Base-by-base conservation (phyloP, 1,140 invertebrate genomes). In the Sycophaga agraensis region DNA sequence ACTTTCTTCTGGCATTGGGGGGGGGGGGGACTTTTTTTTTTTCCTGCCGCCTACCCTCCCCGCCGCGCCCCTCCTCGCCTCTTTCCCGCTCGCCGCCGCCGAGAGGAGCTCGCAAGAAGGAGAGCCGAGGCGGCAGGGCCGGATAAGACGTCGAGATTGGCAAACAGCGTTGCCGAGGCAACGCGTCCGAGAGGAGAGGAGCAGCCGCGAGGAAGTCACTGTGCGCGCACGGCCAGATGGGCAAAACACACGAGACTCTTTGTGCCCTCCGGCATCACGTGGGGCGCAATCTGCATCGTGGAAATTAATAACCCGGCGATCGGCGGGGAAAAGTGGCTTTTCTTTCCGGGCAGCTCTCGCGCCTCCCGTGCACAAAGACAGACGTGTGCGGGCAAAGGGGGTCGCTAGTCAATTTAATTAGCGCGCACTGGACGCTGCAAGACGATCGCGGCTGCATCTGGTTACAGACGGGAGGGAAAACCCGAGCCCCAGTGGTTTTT, bases 251-350 rank as follows among this genome's bases (percentile, higher is more conserved):
- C 43, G 42, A 19, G 17, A 9, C 24, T 54, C 39, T 39, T 35
- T 59, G 22, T 16, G 21, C 35, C 8, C 28, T 14, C 12, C 14
- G 40, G 17, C 28, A 24, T 19, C 9, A 43, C 24, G n/a, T n/a
- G n/a, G 14, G 17, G 22, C 7, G 17, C 28, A 46, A 37, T 53
- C 19, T 37, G 21, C 31, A 53, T 60, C 49, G 40, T 53, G 24
- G 53, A 60, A 60, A 60, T 60, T 53, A 60, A 53, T 60, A 53
- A 60, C 49, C 40, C n/a, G n/a, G n/a, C n/a, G n/a, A n/a, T n/a
- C n/a, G n/a, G n/a, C n/a, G n/a, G n/a, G n/a, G n/a, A n/a, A n/a
- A n/a, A n/a, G n/a, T n/a, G n/a, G n/a, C n/a, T n/a, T n/a, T n/a
- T n/a, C n/a, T n/a, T n/a, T n/a, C n/a, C n/a, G n/a, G n/a, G n/a